Conservation (phyloP, 1,140 invertebrate species). For the Zaprionus ghesquierei region DNA sequence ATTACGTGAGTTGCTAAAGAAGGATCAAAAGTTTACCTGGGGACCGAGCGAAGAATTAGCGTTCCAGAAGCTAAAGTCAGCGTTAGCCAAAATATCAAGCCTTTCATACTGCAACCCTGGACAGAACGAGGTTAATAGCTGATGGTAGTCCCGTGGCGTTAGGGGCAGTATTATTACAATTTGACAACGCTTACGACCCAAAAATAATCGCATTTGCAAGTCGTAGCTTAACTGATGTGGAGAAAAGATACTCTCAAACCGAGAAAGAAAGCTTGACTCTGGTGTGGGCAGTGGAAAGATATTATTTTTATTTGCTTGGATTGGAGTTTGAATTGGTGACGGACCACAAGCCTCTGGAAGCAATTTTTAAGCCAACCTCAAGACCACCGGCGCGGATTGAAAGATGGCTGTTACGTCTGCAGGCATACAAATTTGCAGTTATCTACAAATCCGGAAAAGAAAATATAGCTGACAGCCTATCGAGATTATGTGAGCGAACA, state of each 20-base stretch:
- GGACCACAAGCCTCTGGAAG: constrained; percentile 32
- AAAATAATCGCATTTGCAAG: constrained; percentile 31
- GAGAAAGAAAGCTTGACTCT: constrained; percentile 36
- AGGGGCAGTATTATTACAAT: not conserved
- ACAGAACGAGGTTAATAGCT: not conserved
- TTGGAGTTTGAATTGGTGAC: constrained; percentile 26
- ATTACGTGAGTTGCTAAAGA: constrained; percentile 14
- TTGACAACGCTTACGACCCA: not conserved
- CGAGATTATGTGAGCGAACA: too few relatives aligned
- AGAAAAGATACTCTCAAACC: constrained; percentile 34
- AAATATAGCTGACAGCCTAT: too few relatives aligned
- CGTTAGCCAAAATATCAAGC: constrained; percentile 4
- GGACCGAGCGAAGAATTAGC: constrained; percentile 6
- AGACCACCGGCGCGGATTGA: constrained; percentile 20
- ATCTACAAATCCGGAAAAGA: too few relatives aligned
- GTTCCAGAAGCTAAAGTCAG: constrained; percentile 23
- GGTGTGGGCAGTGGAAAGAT: constrained; percentile 14
- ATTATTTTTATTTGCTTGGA: constrained; percentile 19
- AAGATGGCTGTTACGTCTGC: constrained; percentile 26
- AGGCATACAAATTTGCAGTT: constrained; percentile 2
- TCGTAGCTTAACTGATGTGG: too few relatives aligned
- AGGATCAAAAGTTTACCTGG: constrained; percentile 1
- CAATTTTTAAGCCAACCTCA: constrained; percentile 32
- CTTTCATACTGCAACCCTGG: constrained; percentile 12
- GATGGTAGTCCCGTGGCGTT: not conserved